Evolutionary conservation across 2,113 vertebrate species (phyloP).

Genomic region (Paradoxurus hermaphroditus): DNA sequence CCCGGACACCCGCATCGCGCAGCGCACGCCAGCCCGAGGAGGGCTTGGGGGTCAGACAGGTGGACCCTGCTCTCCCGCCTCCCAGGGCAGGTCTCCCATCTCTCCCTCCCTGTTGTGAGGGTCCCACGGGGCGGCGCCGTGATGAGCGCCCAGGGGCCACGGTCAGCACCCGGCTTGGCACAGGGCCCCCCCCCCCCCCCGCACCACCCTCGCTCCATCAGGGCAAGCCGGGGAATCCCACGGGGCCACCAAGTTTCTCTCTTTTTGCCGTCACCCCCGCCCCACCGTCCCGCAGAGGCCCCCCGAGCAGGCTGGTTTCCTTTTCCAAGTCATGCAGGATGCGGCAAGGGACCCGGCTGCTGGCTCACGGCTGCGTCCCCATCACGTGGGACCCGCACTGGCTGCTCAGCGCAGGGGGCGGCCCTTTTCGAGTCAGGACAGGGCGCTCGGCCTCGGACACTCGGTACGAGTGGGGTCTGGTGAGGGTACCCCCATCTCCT

Average conservation of each 20-base stretch:
- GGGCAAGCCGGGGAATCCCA: neutral
- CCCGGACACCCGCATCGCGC: fast-evolving
- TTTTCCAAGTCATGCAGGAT: fast-evolving
- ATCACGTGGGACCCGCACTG: fast-evolving
- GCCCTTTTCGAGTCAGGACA: neutral
- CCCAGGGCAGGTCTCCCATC: neutral
- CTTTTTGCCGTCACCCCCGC: fast-evolving
- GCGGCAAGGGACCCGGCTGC: neutral
- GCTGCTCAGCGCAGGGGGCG: neutral
- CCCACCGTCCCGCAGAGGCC: fast-evolving
- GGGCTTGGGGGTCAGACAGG: fast-evolving
- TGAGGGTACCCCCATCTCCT: neutral
- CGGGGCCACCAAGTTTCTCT: fast-evolving
- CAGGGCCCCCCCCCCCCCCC: neutral
- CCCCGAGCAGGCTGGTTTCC: neutral
- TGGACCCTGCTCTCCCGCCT: fast-evolving
- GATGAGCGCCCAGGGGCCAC: neutral
- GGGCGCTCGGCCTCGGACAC: neutral
- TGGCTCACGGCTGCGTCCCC: neutral
- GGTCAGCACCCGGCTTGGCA: neutral
- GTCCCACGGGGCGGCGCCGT: fast-evolving
- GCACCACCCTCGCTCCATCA: neutral
- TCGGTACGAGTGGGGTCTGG: fast-evolving
- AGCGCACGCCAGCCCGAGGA: fast-evolving
- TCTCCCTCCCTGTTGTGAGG: too few species aligned